Percentiles rank a stretch among this genome's conserved stretches.
phyloP scores from a whole-genome alignment of 2,113 vertebrate species.

The Sorex fumeus region DNA sequence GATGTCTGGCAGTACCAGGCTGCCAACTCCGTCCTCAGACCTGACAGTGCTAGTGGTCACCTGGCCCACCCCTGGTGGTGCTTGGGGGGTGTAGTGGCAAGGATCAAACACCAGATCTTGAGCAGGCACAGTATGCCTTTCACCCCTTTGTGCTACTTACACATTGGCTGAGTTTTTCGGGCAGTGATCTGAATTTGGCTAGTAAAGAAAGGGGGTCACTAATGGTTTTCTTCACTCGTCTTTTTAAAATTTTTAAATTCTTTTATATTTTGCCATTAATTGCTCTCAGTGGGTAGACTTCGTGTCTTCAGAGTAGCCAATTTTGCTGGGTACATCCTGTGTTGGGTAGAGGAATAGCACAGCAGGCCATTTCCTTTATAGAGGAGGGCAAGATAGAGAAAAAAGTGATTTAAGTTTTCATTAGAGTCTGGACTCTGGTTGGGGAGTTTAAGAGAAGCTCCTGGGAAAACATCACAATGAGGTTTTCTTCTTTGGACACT shows the following conservation, averaged over 20 bases:
- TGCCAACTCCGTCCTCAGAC: too few species aligned
- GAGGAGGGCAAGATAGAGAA: background rate
- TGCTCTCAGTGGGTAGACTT: constrained; percentile 29
- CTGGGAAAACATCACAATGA: background rate
- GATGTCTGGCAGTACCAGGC: too few species aligned
- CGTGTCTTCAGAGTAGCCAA: background rate
- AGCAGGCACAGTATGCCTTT: too few species aligned
- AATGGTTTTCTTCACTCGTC: background rate
- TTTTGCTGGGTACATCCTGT: background rate
- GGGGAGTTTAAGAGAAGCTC: background rate
- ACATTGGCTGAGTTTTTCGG: background rate
- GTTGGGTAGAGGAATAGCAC: background rate
- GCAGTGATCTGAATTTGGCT: background rate
- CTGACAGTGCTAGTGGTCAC: too few species aligned
- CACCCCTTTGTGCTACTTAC: too few species aligned
- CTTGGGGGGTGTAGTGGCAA: too few species aligned
- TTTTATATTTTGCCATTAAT: constrained; percentile 18
- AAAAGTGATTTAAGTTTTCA: background rate
- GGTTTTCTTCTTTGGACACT: background rate
- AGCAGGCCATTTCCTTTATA: background rate
- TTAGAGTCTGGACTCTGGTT: background rate
- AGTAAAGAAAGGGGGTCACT: background rate
- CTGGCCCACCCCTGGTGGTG: too few species aligned
- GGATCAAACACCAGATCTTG: too few species aligned
- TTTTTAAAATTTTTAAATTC: background rate